Evolutionary conservation across 2,888 invertebrate species (phyloP), one percentile per base, ranked within the genome.

Genomic region (Mythimna impura): DNA sequence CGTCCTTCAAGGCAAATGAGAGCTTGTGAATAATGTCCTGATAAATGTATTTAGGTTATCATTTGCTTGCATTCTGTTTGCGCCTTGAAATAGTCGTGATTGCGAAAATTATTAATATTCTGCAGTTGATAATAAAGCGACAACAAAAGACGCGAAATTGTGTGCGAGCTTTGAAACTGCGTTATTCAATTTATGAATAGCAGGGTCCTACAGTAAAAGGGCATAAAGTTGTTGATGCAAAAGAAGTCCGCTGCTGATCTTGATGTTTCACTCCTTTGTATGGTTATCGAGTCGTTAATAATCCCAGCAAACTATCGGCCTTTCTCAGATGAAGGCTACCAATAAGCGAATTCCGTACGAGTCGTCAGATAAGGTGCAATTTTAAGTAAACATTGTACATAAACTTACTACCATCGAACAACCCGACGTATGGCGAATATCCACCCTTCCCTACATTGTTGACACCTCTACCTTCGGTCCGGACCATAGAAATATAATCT

Each of bases 1-100:
- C 52, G 76, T 61, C 81, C 82, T 82, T 80, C 80, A 64, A 66
- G 12, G 54, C 14, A 50, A 74, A 74, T 66, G 30, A 69, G 74
- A 74, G 63, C 71, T 50, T 52, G 64, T 70, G 75, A 70, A 79
- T 79, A 76, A 63, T 64, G 22, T 30, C 60, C 50, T 60, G 58
- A 47, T 78, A 68, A 71, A 76, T 79, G 76, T 64, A 79, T 78
- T 80, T 60, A 64, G 80, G 80, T 66, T 80, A 69, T 74, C 57
- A 66, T 70, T 75, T 30, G 57, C 58, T 70, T 66, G 30, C 60
- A 76, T 76, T 76, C 71, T 50, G 71, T 66, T 76, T 74, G 68
- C 65, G 66, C 79, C 66, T 78, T 78, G 65, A 70, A 81, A 65
- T 78, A 64, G 55, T 73, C 20, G 43, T 68, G 67, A 63, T 78